These are phyloP conservation scores for Diplodus puntazzo DNA, from an alignment of 2,797 vertebrate species.

Conservation along the genomic window DNA sequence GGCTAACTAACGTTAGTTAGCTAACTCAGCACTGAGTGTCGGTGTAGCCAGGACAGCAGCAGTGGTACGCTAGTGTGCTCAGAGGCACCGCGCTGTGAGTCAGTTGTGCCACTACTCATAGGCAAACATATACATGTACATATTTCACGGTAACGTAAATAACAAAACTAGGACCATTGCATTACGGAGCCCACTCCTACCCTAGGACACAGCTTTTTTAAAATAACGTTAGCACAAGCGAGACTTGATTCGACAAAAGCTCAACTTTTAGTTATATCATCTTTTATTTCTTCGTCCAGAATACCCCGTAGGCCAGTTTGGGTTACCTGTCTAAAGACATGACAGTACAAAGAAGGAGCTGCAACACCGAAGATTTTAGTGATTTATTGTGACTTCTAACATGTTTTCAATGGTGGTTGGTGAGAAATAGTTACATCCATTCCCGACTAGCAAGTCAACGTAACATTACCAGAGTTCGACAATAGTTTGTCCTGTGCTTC, in stretches of 20 bases:
- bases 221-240: neutral
- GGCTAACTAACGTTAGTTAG: conserved; percentile 5
- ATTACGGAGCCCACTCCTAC: neutral
- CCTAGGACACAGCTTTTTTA: neutral
- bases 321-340: neutral
- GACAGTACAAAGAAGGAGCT: neutral
- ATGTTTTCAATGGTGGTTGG: neutral
- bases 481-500: conserved; percentile 4
- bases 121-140: neutral
- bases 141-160: neutral
- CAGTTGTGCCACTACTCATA: neutral
- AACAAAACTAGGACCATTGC: neutral
- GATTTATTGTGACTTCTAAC: neutral
- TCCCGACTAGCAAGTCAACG: no score
- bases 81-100: conserved; percentile 5
- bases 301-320: neutral
- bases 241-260: neutral
- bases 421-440: neutral
- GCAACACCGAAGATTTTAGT: neutral
- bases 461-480: neutral
- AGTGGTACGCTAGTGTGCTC: neutral
- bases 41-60: neutral
- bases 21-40: conserved; percentile 11
- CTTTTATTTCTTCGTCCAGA: neutral
- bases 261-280: conserved; percentile 25